A percentile compares a stretch with the other conserved stretches of the same genome.
Conservation (phyloP, 2,888 invertebrate genomes). For the Drosophila mimica region DNA sequence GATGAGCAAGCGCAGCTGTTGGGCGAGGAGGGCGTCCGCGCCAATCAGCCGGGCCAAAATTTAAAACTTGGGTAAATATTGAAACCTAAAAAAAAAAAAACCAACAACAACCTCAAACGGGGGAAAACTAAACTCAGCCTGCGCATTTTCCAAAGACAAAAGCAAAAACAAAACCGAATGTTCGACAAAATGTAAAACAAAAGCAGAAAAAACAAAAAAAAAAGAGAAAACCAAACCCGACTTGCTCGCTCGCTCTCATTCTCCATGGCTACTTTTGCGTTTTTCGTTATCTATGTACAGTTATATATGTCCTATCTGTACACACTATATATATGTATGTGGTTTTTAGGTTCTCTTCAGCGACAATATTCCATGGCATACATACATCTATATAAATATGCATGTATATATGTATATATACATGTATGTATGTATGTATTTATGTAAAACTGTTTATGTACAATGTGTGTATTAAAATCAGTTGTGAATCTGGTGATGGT, state of each 20-base stretch:
- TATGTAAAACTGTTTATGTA: neutral
- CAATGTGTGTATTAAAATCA: constrained; percentile 29
- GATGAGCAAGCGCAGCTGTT: constrained; percentile 98
- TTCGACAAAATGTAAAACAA: constrained; percentile 20
- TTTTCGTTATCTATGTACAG: constrained; percentile 44
- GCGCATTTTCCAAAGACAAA: constrained; percentile 39
- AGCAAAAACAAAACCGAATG: constrained; percentile 12
- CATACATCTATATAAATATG: constrained; percentile 9
- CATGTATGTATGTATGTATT: constrained; percentile 21
- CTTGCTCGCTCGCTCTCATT: constrained; percentile 70
- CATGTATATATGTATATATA: constrained; percentile 12
- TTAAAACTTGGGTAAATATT: constrained; percentile 97
- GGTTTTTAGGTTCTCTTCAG: constrained; percentile 24
- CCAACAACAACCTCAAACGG: constrained; percentile 38
- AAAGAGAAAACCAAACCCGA: constrained; percentile 43
- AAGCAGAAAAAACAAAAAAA: constrained; percentile 17
- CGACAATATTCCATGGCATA: neutral
- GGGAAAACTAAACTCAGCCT: constrained; percentile 76
- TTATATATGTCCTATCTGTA: constrained; percentile 29
- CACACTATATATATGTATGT: constrained; percentile 20
- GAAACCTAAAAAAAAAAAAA: constrained; percentile 36
- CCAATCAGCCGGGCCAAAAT: constrained; percentile 92
- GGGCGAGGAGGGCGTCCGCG: constrained; percentile 97
- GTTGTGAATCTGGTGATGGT: constrained; percentile 62
- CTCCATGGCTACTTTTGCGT: constrained; percentile 49